Percentiles rank a stretch among this genome's conserved stretches.
Evolutionary conservation across 2,113 vertebrate genomes (phyloP).

Genomic region (Dendropsophus ebraccatus): DNA sequence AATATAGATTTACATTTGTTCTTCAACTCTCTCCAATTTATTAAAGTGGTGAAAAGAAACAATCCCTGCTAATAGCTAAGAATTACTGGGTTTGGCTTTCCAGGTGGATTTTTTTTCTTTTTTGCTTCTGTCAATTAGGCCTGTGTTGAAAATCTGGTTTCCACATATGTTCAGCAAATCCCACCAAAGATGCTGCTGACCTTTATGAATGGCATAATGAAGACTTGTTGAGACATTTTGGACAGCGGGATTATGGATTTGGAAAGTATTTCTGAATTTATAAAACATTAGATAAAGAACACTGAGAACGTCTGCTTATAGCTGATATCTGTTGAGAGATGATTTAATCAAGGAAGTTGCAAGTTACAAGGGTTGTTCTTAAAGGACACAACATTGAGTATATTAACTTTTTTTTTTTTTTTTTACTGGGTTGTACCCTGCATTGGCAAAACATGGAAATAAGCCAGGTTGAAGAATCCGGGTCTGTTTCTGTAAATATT

Average conservation of each 20-base stretch:
- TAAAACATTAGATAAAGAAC: constrained; percentile 22
- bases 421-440: too few species aligned
- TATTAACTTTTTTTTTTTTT: too few species aligned
- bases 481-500: too few species aligned
- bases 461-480: too few species aligned
- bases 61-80: not conserved
- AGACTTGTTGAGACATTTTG: constrained; percentile 52
- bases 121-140: not conserved
- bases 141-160: constrained; percentile 26
- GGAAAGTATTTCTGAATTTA: constrained; percentile 35
- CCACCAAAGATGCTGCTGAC: constrained; percentile 50
- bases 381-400: too few species aligned
- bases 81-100: not conserved
- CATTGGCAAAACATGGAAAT: too few species aligned
- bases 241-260: constrained; percentile 41
- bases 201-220: constrained; percentile 47
- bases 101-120: constrained; percentile 22
- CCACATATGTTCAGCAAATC: constrained; percentile 38
- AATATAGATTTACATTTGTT: not conserved
- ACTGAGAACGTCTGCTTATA: not conserved
- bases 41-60: not conserved
- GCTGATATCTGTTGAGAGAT: not conserved
- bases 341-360: constrained; percentile 5
- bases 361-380: too few species aligned
- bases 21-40: not conserved